Conservation (phyloP, 64 coral and sea anemone genomes). For the Hydrozoanthus tunicans region DNA sequence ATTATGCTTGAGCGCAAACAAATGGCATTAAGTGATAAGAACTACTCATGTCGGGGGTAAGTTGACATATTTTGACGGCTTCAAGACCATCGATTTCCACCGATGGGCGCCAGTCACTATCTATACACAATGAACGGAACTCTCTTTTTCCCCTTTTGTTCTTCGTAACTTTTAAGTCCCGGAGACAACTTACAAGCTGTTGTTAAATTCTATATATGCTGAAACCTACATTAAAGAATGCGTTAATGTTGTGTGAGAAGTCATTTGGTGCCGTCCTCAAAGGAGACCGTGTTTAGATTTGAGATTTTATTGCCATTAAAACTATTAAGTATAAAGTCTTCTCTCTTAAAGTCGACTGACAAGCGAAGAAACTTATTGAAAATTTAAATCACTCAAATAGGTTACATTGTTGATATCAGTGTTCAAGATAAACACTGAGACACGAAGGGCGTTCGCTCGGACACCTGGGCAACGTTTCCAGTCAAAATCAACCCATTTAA, state of each 20-base stretch:
- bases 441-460: not conserved
- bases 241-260: conserved; percentile 45
- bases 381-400: conserved; percentile 40
- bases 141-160: not conserved
- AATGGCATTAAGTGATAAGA: conserved; percentile 93
- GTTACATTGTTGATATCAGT: conserved; percentile 52
- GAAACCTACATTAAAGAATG: conserved; percentile 40
- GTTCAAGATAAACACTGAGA: conserved; percentile 53
- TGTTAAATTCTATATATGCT: not conserved
- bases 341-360: conserved; percentile 34
- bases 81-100: conserved; percentile 28
- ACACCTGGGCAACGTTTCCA: conserved; percentile 19
- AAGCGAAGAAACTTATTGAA: conserved; percentile 45
- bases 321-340: conserved; percentile 41
- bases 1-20: conserved; percentile 86
- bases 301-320: conserved; percentile 57
- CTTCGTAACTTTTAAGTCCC: not conserved
- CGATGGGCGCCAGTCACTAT: not conserved
- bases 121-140: not conserved
- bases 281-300: conserved; percentile 26
- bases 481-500: conserved; percentile 16
- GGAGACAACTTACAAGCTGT: not conserved
- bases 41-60: conserved; percentile 39
- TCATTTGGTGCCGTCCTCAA: conserved; percentile 32
- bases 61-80: conserved; percentile 47